Conservation (phyloP, 2,888 invertebrate species). For the Eustalomyia histrio region DNA sequence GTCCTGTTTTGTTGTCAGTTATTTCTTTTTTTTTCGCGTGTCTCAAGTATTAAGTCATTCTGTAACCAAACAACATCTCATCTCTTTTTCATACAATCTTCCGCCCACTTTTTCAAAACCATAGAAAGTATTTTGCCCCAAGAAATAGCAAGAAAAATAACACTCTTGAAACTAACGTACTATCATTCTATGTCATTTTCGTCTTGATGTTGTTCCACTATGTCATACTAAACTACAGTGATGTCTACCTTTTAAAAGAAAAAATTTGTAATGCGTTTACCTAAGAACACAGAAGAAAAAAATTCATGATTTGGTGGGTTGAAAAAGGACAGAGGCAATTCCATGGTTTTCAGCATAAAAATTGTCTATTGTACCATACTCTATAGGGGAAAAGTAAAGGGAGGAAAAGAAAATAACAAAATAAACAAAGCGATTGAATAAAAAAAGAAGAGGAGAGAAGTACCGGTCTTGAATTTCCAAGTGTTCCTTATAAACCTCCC, state of each 20-base stretch:
- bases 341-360: too few species aligned
- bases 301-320: too few species aligned
- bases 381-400: too few species aligned
- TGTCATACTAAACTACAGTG: constrained; percentile 31
- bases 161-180: constrained; percentile 1
- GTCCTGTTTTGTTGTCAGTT: not conserved
- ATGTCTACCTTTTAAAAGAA: not conserved
- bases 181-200: constrained; percentile 21
- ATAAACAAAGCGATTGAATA: too few species aligned
- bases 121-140: constrained; percentile 24
- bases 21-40: not conserved
- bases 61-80: not conserved
- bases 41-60: constrained; percentile 34
- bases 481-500: too few species aligned
- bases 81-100: not conserved
- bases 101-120: not conserved
- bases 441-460: too few species aligned
- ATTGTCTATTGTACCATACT: too few species aligned
- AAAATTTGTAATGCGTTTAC: too few species aligned
- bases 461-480: too few species aligned
- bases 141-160: constrained; percentile 2
- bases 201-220: constrained; percentile 29
- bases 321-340: too few species aligned
- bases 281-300: too few species aligned
- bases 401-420: too few species aligned